Evolutionary conservation across 1,140 invertebrate genomes (phyloP), one percentile per base, ranked within the genome.

Genomic region (Lycorma delicatula): DNA sequence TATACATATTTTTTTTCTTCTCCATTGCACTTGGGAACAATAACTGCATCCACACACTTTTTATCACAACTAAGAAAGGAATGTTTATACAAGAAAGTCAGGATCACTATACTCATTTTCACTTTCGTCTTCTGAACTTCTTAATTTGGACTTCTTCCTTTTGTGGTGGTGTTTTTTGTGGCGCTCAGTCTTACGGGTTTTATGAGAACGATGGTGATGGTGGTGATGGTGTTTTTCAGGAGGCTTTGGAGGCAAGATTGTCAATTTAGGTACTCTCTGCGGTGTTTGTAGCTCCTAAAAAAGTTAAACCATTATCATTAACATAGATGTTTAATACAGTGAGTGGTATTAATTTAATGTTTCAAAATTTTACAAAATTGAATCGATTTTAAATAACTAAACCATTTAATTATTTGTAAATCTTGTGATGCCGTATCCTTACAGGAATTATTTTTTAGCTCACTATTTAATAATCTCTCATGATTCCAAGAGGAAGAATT

Each of bases 81-180:
- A 34, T 57, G 34, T 61, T 69, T 71, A 78, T 59, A 72, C 76
- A 62, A 77, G 73, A 71, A 79, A 86, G 70, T 86, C 83, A 51
- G 84, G 83, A 71, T 87, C 84, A 73, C 83, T 85, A 64, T 74
- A 81, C 61, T 81, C 81, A 62, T 83, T 80, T 54, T 78, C 81
- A 66, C 79, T 82, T 34, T 82, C 81, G 56, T 82, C 81, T 62
- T 78, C 78, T 27, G 76, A 81, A 46, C 80, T 79, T 53, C 69
- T 64, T 71, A 77, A 62, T 76, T 79, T 75, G 73, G 76, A 77
- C 75, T 76, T 77, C 67, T 82, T 80, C 67, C 84, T 83, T 70
- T 85, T 83, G 66, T 85, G 82, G 64, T 80, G 81, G 60, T 82
- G 78, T 69, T 83, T 83, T 67, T 80, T 81, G 25, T 78, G 73